Base-by-base conservation (phyloP, 2,113 vertebrate genomes). In the Muntiacus reevesi region DNA sequence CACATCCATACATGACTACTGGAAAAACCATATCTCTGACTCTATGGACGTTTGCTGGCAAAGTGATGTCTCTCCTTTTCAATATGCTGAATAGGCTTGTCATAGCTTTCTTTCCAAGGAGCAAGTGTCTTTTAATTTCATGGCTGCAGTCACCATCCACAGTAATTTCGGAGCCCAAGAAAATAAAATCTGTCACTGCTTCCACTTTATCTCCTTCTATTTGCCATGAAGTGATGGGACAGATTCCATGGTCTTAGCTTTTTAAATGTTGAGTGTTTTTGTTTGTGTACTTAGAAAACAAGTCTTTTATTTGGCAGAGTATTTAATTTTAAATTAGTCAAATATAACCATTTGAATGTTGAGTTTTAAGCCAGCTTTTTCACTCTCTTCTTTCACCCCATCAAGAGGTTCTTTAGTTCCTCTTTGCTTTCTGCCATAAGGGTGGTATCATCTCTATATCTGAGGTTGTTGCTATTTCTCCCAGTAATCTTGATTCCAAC, bases 241-340 rank as follows among this genome's bases (percentile, higher is more conserved):
- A 40, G 36, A 40, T 74, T 40, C 67, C 19, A 40, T 43, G 67
- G 36, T 40, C 21, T 74, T 74, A 25, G 36, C 28, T 74, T 74
- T 74, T 74, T 40, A 40, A 74, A 74, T 74, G 23, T 74, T 74
- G 36, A 40, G 21, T 36, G 17, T 40, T 74, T 74, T 74, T 74
- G 9, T 71, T 95, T 62, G 33, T 91, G 33, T 54, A 81, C 40
- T 76, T n/a, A 94, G 94, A 87, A 96, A 60, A 54, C 13, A 92
- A 52, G 43, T 28, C 17, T 87, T 89, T 47, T 43, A 79, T 83
- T 94, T 74, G 79, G 81, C 40, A 54, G 27, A 97, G 3, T 71
- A 47, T 91, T 92, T 92, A 76, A 86, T 64, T 94, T 88, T 76
- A 94, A 92, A 45, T 84, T 78, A 60, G 62, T 89, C 13, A 92